Conservation (phyloP, 2,888 invertebrate species). For the Sisyra nigra region DNA sequence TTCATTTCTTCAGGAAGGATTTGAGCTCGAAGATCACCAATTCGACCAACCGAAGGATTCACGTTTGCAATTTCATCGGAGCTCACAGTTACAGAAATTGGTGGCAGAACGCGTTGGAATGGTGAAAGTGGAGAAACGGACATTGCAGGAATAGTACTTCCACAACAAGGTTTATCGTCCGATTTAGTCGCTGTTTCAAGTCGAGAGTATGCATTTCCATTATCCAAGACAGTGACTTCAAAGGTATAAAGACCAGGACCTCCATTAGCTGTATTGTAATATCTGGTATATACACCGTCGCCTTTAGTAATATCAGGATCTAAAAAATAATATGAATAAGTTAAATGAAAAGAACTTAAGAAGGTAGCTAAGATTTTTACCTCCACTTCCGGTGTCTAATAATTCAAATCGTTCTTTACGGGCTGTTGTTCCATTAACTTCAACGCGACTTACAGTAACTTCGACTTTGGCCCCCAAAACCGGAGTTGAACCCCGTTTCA, state of each 20-base stretch:
- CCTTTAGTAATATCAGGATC: slow-evolving; percentile 46
- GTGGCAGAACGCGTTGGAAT: slow-evolving; percentile 33
- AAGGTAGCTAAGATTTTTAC: slow-evolving; percentile 16
- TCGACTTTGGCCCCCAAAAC: slow-evolving; percentile 39
- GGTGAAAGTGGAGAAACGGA: slow-evolving; percentile 30
- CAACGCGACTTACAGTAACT: slow-evolving; percentile 28
- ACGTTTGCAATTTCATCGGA: slow-evolving; percentile 23
- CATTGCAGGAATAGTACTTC: slow-evolving; percentile 29
- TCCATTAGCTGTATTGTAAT: slow-evolving; percentile 31
- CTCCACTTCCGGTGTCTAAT: slow-evolving; percentile 39
- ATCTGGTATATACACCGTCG: slow-evolving; percentile 48
- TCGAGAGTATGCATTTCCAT: slow-evolving; percentile 35
- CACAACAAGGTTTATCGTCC: slow-evolving; percentile 33
- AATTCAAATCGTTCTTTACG: slow-evolving; percentile 29
- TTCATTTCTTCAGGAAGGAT: slow-evolving; percentile 30
- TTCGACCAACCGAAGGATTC: slow-evolving; percentile 27
- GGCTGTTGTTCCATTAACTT: slow-evolving; percentile 21
- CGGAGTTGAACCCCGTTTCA: slow-evolving; percentile 35
- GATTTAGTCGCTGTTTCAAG: slow-evolving; percentile 20
- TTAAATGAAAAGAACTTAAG: background rate
- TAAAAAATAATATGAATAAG: background rate
- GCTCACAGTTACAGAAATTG: slow-evolving; percentile 28
- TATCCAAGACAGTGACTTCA: slow-evolving; percentile 32
- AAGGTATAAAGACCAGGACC: slow-evolving; percentile 33
- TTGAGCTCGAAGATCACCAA: slow-evolving; percentile 36